These are phyloP conservation scores for Lasioglossum albipes DNA, from an alignment of 1,140 invertebrate species.

Conservation along the genomic window DNA sequence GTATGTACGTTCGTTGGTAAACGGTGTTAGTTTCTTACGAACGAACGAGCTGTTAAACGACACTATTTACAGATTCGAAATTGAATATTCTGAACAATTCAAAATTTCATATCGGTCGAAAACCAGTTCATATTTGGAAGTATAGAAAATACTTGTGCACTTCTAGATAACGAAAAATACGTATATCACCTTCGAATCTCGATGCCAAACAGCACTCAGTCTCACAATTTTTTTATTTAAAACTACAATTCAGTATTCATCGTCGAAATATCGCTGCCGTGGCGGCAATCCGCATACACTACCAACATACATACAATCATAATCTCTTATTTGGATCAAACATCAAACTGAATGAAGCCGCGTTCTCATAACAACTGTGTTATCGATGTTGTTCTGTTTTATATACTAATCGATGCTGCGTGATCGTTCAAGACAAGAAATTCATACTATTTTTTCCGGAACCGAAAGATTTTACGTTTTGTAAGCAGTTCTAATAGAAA, in stretches of 20 bases:
- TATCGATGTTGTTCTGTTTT: neutral
- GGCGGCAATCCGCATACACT: conserved; percentile 47
- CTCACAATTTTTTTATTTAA: conserved; percentile 27
- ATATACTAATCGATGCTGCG: neutral
- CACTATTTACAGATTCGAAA: neutral
- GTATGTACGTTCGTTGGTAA: neutral
- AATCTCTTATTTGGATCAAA: conserved; percentile 38
- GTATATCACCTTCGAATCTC: conserved; percentile 32
- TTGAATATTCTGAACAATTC: neutral
- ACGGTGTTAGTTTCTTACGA: neutral
- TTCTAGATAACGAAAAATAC: neutral
- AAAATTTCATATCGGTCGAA: neutral
- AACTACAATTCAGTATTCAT: conserved; percentile 36
- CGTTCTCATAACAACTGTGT: conserved; percentile 16
- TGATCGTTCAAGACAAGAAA: neutral
- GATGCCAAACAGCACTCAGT: conserved; percentile 38
- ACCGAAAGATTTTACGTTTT: neutral
- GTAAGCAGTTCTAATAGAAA: neutral
- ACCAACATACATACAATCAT: conserved; percentile 40
- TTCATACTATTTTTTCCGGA: neutral
- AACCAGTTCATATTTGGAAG: conserved; percentile 11
- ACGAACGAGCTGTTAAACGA: neutral
- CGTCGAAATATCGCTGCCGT: conserved; percentile 29
- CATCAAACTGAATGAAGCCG: conserved; percentile 39
- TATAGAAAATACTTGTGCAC: neutral